Evolutionary conservation across 2,797 vertebrate species (phyloP).

Genomic region (Gephyroberyx darwinii): DNA sequence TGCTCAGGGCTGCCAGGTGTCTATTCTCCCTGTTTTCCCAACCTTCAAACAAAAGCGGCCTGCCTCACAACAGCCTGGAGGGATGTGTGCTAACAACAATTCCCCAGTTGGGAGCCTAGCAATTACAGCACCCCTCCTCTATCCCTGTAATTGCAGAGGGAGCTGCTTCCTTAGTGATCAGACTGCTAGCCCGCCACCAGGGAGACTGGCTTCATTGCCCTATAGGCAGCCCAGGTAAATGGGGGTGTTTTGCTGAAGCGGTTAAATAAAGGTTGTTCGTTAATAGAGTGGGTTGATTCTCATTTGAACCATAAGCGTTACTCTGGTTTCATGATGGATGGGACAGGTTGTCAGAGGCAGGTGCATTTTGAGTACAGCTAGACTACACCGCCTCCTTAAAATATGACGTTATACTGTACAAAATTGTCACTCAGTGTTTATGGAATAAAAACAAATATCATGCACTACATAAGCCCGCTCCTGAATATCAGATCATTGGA

Average conservation of each 20-base stretch:
- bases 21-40: conserved; percentile 72
- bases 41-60: conserved; percentile 78
- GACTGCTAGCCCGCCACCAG: conserved; percentile 67
- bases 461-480: not conserved
- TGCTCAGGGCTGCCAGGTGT: conserved; percentile 75
- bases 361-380: not conserved
- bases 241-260: conserved; percentile 59
- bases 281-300: conserved; percentile 62
- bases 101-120: conserved; percentile 77
- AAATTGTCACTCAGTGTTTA: not conserved
- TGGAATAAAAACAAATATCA: conserved; percentile 27
- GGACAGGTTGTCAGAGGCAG: conserved; percentile 10
- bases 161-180: conserved; percentile 73
- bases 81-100: conserved; percentile 79
- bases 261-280: conserved; percentile 73
- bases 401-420: not conserved
- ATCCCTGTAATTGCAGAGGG: conserved; percentile 78
- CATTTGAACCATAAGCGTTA: conserved; percentile 45
- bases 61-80: conserved; percentile 77
- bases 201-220: conserved; percentile 70
- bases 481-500: not conserved
- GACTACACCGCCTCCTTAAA: conserved; percentile 3
- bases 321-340: conserved; percentile 32
- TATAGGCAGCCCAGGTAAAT: conserved; percentile 69
- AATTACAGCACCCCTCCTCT: conserved; percentile 78